phyloP scores from a whole-genome alignment of 2,797 vertebrate genomes.

The Pantherophis vulpinus region DNA sequence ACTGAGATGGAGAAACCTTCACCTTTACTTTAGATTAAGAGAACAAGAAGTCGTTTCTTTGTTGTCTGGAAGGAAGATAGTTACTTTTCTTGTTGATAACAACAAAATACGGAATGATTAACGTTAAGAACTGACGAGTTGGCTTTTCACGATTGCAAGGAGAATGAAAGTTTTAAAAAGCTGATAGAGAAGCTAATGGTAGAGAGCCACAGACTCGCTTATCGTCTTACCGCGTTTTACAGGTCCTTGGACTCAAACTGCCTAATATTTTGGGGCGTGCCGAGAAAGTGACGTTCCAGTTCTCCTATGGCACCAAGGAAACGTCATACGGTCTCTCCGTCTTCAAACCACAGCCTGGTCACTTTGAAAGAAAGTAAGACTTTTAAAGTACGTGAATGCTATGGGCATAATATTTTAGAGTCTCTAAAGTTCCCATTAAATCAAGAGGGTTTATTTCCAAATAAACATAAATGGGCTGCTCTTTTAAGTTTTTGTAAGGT shows the following conservation, averaged over 20 bases:
- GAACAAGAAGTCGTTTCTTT: neutral
- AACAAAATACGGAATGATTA: neutral
- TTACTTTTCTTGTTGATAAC: neutral
- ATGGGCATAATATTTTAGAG: neutral
- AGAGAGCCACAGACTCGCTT: neutral
- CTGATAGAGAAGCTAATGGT: neutral
- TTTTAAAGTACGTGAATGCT: neutral
- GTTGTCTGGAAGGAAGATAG: neutral
- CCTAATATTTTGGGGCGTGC: conserved; percentile 91
- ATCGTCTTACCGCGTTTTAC: fast-evolving
- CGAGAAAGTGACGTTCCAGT: conserved; percentile 96
- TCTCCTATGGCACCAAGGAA: conserved; percentile 98
- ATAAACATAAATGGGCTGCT: neutral
- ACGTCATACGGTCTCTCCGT: conserved; percentile 93
- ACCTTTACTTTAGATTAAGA: neutral
- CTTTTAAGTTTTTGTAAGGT: neutral
- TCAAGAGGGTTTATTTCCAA: neutral
- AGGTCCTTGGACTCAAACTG: conserved; percentile 93
- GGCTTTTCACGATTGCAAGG: neutral
- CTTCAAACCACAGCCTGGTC: conserved; percentile 92
- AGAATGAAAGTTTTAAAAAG: neutral
- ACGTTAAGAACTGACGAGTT: neutral
- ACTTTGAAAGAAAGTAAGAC: conserved; percentile 92
- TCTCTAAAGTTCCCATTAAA: neutral
- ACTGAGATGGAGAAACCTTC: neutral